Evolutionary conservation across 2,797 vertebrate genomes (phyloP).

Genomic region (Gymnoscopelus braueri): DNA sequence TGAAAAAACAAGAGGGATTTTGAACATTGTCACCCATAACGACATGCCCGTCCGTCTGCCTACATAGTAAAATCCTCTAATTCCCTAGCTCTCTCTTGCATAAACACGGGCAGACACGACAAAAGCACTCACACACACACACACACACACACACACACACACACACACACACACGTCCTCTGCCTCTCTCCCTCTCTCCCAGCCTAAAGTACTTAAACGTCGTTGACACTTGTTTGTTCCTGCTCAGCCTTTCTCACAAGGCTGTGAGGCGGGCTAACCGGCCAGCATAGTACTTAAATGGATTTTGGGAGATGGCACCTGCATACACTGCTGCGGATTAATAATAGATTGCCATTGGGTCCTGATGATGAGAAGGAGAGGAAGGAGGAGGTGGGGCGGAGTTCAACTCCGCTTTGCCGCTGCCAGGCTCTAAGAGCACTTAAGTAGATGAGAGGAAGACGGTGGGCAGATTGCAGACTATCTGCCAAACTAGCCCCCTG

Average conservation of each 20-base stretch:
- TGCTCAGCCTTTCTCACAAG: constrained; percentile 45
- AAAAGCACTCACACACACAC: too few relatives aligned
- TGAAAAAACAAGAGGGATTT: too few relatives aligned
- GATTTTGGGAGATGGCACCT: constrained; percentile 71
- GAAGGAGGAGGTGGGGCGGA: constrained; percentile 47
- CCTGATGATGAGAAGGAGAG: constrained; percentile 38
- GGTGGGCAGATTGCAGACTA: constrained; percentile 38
- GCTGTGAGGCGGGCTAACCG: constrained; percentile 42
- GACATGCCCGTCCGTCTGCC: too few relatives aligned
- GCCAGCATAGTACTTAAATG: constrained; percentile 62
- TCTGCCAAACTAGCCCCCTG: constrained; percentile 28
- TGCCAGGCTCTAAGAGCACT: constrained; percentile 74
- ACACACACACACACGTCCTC: constrained; percentile 1
- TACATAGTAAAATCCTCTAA: not conserved
- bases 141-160: too few relatives aligned
- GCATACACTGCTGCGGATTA: constrained; percentile 72
- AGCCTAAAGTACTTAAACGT: constrained; percentile 35
- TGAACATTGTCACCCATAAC: too few relatives aligned
- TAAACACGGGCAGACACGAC: too few relatives aligned
- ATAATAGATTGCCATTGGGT: constrained; percentile 73
- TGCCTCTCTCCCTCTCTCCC: constrained; percentile 5
- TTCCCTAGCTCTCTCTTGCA: not conserved
- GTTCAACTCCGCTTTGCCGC: constrained; percentile 28
- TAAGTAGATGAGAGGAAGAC: constrained; percentile 70
- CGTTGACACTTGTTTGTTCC: constrained; percentile 38